These are phyloP conservation scores for Indicator indicator DNA, from an alignment of 2,113 vertebrate genomes.

Conservation along the genomic window DNA sequence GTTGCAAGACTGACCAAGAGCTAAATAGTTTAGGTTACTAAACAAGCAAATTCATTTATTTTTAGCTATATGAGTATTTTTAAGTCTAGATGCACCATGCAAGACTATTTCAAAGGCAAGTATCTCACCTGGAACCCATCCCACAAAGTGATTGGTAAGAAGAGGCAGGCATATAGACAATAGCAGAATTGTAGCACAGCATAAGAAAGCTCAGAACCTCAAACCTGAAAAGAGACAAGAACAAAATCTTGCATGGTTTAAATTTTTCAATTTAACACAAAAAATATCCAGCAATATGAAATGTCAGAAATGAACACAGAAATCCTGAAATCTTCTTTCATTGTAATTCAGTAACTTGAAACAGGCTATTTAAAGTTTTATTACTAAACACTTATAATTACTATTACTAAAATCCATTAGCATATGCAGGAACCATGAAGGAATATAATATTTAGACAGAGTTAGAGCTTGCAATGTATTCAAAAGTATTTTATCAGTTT, in stretches of 20 bases:
- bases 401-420: background rate
- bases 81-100: background rate
- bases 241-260: background rate
- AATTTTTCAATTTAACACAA: background rate
- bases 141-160: conserved; percentile 95
- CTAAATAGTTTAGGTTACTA: background rate
- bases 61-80: background rate
- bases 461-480: background rate
- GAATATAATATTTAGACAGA: background rate
- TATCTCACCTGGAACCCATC: conserved; percentile 94
- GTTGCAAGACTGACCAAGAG: background rate
- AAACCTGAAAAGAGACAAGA: conserved; percentile 82
- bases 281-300: background rate
- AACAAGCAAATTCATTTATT: background rate
- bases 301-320: background rate
- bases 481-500: background rate
- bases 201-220: conserved; percentile 98
- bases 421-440: background rate
- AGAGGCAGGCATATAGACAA: conserved; percentile 95
- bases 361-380: background rate
- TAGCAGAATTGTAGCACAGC: conserved; percentile 96
- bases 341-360: background rate
- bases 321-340: background rate
- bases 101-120: background rate
- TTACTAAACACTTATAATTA: background rate